Base-by-base conservation (phyloP, 2,797 vertebrate genomes). In the Dendrocincla tyrannina region DNA sequence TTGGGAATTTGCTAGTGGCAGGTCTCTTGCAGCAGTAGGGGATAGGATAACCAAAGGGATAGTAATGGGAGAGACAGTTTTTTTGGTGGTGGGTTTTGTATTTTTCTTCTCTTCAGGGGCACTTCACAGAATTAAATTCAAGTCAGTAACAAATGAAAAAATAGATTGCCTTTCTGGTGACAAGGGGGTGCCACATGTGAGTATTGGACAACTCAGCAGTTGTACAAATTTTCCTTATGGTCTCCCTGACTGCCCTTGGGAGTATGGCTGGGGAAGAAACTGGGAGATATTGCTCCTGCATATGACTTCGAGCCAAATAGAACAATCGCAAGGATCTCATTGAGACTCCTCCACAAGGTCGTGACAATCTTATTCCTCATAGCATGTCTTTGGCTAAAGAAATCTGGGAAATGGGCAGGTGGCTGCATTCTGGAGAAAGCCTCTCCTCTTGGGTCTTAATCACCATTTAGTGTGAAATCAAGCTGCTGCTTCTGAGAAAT, bases 1-100 rank as follows among this genome's bases (percentile, higher is more conserved):
- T 56, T 90, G 70, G 84, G 77, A 94, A 91, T 93, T 90, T 81
- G 37, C 32, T 84, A 81, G 89, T 89, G 89, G 62, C 76, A 84
- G 58, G 47, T 79, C 42, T 82, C 77, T 79, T 77, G 82, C 15
- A 74, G 73, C 50, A 88, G 58, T 17, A 64, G 20, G 18, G 32
- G 11, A 76, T 47, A n/a, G 63, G 59, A 86, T 79, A 79, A 69
- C 67, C 84, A 52, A 91, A 81, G 18, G 9, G 44, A 79, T 18
- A 84, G 24, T 52, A 52, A 79, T 56, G 11, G 39, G 47, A 93
- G 28, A 68, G 16, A 19, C 23, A 69, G 3, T 2, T 44, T 49
- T 64, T 79, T 63, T 37, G 47, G 19, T 18, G 47, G 11, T 50
- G 12, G 25, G 10, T 22, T 58, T 39, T 13, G 10, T 3, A 1